Evolutionary conservation across 2,797 vertebrate genomes (phyloP).

Genomic region (Darevskia mixta): DNA sequence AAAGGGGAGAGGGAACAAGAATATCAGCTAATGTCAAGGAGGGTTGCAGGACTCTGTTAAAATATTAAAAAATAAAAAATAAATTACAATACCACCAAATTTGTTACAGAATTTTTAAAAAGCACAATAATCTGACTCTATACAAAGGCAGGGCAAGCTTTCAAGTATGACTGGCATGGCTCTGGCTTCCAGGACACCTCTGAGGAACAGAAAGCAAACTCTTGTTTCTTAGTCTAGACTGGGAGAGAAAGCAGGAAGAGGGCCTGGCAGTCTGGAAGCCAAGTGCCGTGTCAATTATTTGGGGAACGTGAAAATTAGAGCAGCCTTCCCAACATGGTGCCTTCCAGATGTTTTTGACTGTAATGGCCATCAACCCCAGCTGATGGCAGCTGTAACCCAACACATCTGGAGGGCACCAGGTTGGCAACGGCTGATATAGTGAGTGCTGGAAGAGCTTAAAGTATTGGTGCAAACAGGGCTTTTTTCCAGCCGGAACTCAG

Average conservation of each 20-base stretch:
- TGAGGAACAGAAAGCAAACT: background rate
- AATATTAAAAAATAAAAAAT: constrained; percentile 65
- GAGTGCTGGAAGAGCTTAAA: background rate
- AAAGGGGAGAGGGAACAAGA: background rate
- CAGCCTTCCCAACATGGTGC: no score
- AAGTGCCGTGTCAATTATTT: background rate
- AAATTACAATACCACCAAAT: constrained; percentile 73
- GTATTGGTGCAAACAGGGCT: background rate
- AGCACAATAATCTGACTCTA: constrained; percentile 70
- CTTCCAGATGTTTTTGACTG: no score
- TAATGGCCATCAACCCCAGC: no score
- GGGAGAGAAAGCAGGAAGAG: background rate
- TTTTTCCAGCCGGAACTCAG: background rate
- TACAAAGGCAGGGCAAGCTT: constrained; percentile 73
- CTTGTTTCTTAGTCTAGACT: background rate
- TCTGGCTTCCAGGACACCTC: constrained; percentile 13
- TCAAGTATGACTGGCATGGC: constrained; percentile 66
- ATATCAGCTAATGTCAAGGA: background rate
- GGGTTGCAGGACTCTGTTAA: constrained; percentile 49
- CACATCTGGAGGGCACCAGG: background rate
- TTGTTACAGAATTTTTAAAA: constrained; percentile 68
- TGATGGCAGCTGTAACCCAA: background rate
- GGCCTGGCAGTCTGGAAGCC: background rate
- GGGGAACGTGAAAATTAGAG: no score
- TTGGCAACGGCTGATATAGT: background rate